Evolutionary conservation across 2,888 invertebrate genomes (phyloP).

Genomic region (Pyrrhia umbra): DNA sequence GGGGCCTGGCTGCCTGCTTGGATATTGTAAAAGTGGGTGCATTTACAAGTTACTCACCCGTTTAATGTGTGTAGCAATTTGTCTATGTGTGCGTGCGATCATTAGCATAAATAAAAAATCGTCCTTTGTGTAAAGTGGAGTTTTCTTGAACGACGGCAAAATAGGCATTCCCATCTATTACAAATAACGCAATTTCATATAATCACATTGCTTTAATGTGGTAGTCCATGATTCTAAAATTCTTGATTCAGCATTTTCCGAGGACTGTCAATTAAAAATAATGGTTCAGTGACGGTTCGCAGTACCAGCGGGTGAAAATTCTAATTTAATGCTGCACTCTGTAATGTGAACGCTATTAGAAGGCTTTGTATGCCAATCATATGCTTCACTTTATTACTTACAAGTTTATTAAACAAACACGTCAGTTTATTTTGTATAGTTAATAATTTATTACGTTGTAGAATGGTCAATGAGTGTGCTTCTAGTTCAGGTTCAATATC

Average conservation of each 20-base stretch:
- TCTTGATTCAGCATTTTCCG: conserved; percentile 3
- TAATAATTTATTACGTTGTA: neutral
- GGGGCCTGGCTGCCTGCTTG: conserved; percentile 41
- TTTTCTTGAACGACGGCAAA: neutral
- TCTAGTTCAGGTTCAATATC: too few species aligned
- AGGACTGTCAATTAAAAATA: conserved; percentile 31
- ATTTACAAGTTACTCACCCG: conserved; percentile 42
- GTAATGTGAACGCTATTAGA: neutral
- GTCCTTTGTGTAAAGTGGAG: neutral
- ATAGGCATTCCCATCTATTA: neutral
- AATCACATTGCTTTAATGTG: neutral
- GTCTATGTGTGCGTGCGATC: neutral
- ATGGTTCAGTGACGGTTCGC: conserved; percentile 6
- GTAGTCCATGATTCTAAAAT: conserved; percentile 10
- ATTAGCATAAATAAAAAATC: conserved; percentile 27
- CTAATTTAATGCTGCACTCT: conserved; percentile 22
- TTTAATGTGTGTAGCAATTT: conserved; percentile 2
- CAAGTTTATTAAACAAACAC: neutral
- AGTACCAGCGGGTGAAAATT: conserved; percentile 2
- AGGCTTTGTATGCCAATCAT: neutral
- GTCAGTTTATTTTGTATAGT: too few species aligned
- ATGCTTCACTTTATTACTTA: neutral
- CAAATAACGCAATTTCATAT: neutral
- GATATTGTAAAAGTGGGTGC: conserved; percentile 52
- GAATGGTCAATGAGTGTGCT: neutral